Percentiles rank a stretch among this genome's conserved stretches.
phyloP scores from a whole-genome alignment of 2,113 vertebrate genomes.

The Cebus imitator region DNA sequence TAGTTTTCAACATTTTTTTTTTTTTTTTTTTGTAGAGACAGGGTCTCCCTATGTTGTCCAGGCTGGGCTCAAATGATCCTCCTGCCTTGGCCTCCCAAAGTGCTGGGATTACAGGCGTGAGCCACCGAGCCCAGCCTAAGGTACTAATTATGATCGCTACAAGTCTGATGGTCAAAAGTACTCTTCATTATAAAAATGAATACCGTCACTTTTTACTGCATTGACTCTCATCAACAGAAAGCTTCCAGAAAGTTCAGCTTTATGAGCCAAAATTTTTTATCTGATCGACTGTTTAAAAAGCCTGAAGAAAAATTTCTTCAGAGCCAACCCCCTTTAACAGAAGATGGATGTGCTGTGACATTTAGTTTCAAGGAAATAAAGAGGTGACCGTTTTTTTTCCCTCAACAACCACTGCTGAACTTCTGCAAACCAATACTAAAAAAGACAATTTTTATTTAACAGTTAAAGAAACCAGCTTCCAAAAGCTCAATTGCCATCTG shows the following conservation, averaged over 20 bases:
- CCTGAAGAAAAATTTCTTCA: conserved; percentile 10
- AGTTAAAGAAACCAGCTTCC: conserved; percentile 83
- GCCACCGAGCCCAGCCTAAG: background rate
- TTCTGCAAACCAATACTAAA: conserved; percentile 55
- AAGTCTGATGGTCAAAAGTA: conserved; percentile 12
- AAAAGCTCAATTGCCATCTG: conserved; percentile 83
- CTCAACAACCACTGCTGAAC: conserved; percentile 20
- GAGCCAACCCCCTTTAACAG: background rate
- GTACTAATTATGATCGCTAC: conserved; percentile 45
- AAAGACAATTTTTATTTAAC: conserved; percentile 75
- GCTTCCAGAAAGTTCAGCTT: background rate
- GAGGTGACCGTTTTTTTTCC: background rate
- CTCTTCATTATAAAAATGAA: background rate
- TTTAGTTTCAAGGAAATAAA: conserved; percentile 36
- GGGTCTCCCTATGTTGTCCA: too few relatives aligned
- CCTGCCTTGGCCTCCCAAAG: too few relatives aligned
- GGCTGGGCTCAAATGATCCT: too few relatives aligned
- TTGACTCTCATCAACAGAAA: conserved; percentile 23
- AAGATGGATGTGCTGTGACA: background rate
- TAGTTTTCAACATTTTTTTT: too few relatives aligned
- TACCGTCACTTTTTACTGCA: background rate
- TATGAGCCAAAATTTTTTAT: background rate
- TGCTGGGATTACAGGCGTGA: too few relatives aligned
- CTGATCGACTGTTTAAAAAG: background rate
- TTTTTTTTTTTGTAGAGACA: too few relatives aligned